Base-by-base conservation (phyloP, 1,140 invertebrate genomes). In the Pseudachorutes palmiensis region DNA sequence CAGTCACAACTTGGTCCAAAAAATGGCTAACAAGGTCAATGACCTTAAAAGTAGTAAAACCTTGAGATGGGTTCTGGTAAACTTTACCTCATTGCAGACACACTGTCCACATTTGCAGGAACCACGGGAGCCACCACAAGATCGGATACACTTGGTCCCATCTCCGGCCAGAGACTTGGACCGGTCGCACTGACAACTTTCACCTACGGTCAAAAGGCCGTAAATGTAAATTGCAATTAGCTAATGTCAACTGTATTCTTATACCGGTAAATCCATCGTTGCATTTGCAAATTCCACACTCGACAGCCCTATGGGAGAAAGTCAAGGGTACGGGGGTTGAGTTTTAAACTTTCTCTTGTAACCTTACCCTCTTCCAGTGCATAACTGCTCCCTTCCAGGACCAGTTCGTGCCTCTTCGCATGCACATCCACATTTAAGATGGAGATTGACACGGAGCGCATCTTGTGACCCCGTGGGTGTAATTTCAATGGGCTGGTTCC, bases 381-480 rank as follows among this genome's bases (percentile, higher is more conserved):
- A 45, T 65, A 68, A 61, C 31, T 62, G 41, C 28, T 67, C 49
- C 48, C 66, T 30, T 49, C 14, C 49, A 69, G 45, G 14, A 24
- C 12, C 67, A 74, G 71, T 22, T 68, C 72, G 0, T 68, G 71
- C 48, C 75, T 69, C 69, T 80, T 81, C 59, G 76, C 83, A 84
- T 28, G 78, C 79, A 75, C 83, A 85, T 58, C 82, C 77, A 74
- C 83, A 85, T 31, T 82, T 76, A 63, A 83, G 77, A 32, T 82
- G 77, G 36, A 83, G 65, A 33, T 82, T 77, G 36, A 84, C 73
- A 14, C 74, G 69, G 9, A 83, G 74, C 59, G 75, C 75, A 70
- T 84, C 81, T n/a, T 79, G 76, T 58, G 83, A 75, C 65, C 83
- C 82, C 9, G 83, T 78, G 16, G 82, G 82, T 74, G 80, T 80